Base-by-base conservation (phyloP, 2,113 vertebrate genomes). In the Protomyctophum bolini region DNA sequence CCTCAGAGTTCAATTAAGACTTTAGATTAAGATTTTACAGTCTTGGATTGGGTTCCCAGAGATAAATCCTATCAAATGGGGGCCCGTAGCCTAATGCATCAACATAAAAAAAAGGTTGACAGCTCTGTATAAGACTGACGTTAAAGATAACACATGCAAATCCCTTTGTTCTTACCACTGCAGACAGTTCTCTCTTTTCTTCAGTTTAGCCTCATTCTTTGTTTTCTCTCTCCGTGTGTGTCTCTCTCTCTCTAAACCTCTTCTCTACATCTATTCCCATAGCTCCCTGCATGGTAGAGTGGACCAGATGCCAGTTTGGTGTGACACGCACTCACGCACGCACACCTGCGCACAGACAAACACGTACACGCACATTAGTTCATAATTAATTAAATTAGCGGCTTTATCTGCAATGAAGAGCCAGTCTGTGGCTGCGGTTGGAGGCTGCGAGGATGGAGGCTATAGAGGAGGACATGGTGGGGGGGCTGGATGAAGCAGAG, bases 361-460 rank as follows among this genome's bases (percentile, higher is more conserved):
- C 66, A 69, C 76, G 83, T 66, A 41, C 75, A 15, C 84, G 94
- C 95, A 96, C 91, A 96, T 94, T 95, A 94, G 94, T 95, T 95
- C 94, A 95, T 97, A 97, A 97, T 97, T 96, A 97, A 97, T 95
- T 93, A 95, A 95, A 97, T 97, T 97, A 96, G 95, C 92, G 91
- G 93, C 93, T 94, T 95, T 96, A 96, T 95, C 93, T 96, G 94
- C 95, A 93, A 93, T 96, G 94, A 94, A 95, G 93, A 93, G 75
- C 28, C 70, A 72, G 56, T 73, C 76, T 86, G 82, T 88, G 65
- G 85, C 68, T 73, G 21, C 21, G 84, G 72, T 75, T 84, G 68
- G 70, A 79, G 72, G 64, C 62, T 52, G 72, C 86, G 77, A 47
- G 81, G 67, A 45, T 56, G 66, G 79, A 69, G 48, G 58, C 33